Evolutionary conservation across 2,888 invertebrate species (phyloP), one percentile per base, ranked within the genome.

Genomic region (Trachelus troglodyta): DNA sequence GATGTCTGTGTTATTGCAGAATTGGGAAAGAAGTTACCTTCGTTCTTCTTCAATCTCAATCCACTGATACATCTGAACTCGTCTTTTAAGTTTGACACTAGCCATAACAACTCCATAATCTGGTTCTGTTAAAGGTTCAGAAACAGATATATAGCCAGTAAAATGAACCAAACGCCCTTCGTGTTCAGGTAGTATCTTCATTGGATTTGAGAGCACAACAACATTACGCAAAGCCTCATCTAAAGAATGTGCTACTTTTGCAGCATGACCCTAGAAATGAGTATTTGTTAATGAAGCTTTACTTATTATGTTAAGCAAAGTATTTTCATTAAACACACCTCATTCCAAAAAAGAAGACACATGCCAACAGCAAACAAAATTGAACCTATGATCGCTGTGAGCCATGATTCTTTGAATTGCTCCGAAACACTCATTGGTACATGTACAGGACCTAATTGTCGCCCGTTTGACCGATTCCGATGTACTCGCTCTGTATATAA

Each of bases 31-130:
- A 31, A 69, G 35, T 37, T 12, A 95, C 94, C 93, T 93, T 86
- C 93, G 91, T 87, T 96, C 96, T 87, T 91, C 91, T 79, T 91
- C 90, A 15, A 91, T 89, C 85, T 98, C 98, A 78, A 97, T 94
- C 98, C 98, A 98, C 88, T 98, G 98, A 90, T 96, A 98, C 97
- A 98, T 98, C 91, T 98, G 98, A 0, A 97, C 98, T 78, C 96
- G 93, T 80, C 97, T 94, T 87, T 95, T 95, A 35, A 98, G 91
- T 90, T 97, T 97, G 0, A 97, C 96, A 3, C 97, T 96, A 85
- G 95, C 94, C 1, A 98, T 94, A 81, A 96, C 95, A 75, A 98
- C 95, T 79, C 96, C 96, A 90, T 98, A 98, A 80, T 96, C 96
- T 0, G 96, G 95, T 89, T 98, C 98, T 0, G 96, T 96, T 78